These are phyloP conservation scores for Colletes gigas DNA, from an alignment of 1,140 invertebrate genomes.

Conservation along the genomic window DNA sequence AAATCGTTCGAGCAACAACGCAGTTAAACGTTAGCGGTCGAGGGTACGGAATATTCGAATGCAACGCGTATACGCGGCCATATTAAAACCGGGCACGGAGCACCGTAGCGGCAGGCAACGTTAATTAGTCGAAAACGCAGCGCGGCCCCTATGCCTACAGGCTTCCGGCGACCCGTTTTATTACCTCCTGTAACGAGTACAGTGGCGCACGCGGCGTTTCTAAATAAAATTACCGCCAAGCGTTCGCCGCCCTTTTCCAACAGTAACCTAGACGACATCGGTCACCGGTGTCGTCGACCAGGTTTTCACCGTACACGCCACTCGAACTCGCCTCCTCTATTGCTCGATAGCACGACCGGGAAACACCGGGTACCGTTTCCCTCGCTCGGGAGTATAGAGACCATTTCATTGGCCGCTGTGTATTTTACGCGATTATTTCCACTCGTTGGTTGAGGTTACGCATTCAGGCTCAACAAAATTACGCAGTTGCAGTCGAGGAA, in stretches of 20 bases:
- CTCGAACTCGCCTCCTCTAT: conserved; percentile 3
- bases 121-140: conserved; percentile 67
- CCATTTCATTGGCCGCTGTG: neutral
- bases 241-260: conserved; percentile 30
- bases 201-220: conserved; percentile 58
- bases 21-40: conserved; percentile 17
- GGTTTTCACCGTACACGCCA: neutral
- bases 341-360: conserved; percentile 6
- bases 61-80: conserved; percentile 35
- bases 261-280: neutral
- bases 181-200: conserved; percentile 60
- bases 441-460: neutral
- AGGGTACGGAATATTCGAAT: conserved; percentile 43
- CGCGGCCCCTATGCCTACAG: conserved; percentile 53
- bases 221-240: conserved; percentile 64
- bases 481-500: neutral
- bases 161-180: conserved; percentile 55
- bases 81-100: conserved; percentile 58
- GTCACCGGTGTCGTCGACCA: conserved; percentile 22
- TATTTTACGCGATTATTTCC: conserved; percentile 23
- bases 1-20: conserved; percentile 30
- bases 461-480: neutral
- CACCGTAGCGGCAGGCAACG: conserved; percentile 51
- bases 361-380: neutral
- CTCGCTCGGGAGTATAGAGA: too few relatives aligned